phyloP scores from a whole-genome alignment of 2,113 vertebrate genomes.

The Dasyornis broadbenti region DNA sequence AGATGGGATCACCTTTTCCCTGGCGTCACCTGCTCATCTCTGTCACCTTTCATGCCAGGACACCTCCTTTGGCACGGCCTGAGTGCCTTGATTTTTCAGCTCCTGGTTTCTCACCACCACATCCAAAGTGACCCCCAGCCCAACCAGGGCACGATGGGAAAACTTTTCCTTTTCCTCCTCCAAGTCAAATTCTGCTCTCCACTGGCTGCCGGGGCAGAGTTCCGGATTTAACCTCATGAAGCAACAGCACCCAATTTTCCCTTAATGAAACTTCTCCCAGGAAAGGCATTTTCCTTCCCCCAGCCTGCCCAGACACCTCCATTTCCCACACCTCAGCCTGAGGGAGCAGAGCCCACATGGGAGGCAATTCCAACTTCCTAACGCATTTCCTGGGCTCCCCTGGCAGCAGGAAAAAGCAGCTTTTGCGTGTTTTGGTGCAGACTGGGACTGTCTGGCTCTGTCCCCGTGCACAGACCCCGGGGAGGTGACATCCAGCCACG shows the following conservation, averaged over 20 bases:
- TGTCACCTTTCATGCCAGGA: not conserved
- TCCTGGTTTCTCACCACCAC: not conserved
- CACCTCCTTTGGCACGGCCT: not conserved
- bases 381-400: not conserved
- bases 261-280: not conserved
- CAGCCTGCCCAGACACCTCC: not conserved
- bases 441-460: not conserved
- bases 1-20: not conserved
- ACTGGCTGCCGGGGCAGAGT: not conserved
- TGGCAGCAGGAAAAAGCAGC: not conserved
- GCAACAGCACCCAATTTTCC: not conserved
- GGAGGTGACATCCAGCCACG: not conserved
- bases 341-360: not conserved
- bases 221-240: not conserved
- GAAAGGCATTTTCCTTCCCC: not conserved
- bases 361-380: not conserved
- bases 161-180: not conserved
- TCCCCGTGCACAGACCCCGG: fast-evolving
- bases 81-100: not conserved
- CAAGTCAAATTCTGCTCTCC: not conserved
- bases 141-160: not conserved
- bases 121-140: not conserved
- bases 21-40: not conserved
- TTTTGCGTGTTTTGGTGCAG: not conserved
- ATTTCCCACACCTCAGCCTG: not conserved